Base-by-base conservation (phyloP, 1,140 invertebrate species). In the Mactra quadrangularis region DNA sequence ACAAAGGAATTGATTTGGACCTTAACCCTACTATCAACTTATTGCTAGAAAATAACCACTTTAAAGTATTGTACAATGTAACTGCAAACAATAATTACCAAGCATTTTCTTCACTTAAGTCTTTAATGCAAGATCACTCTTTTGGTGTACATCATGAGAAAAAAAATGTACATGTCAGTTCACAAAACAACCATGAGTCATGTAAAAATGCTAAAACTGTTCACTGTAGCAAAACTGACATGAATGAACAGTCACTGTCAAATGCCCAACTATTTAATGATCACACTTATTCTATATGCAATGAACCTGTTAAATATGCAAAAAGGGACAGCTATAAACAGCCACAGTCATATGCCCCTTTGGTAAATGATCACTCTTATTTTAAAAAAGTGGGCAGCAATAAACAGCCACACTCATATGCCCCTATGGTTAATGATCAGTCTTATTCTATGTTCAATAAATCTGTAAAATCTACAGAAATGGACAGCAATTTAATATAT, bases 391-490 rank as follows among this genome's bases (percentile, higher is more conserved):
- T n/a, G n/a, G n/a, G n/a, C n/a, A n/a, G n/a, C n/a, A n/a, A n/a
- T n/a, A n/a, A n/a, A n/a, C n/a, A n/a, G n/a, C n/a, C n/a, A n/a
- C n/a, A n/a, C n/a, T n/a, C n/a, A n/a, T n/a, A n/a, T n/a, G n/a
- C n/a, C n/a, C n/a, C n/a, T n/a, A n/a, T n/a, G n/a, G n/a, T n/a
- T n/a, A n/a, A n/a, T n/a, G n/a, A n/a, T n/a, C 9, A 53, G 50
- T 50, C 64, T 27, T 57, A 38, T 29, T 29, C 13, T 9, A 75
- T 45, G n/a, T 75, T 55, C 19, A 76, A 29, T 75, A 75, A 83
- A 41, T 45, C 78, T 1, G 72, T 66, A 0, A 45, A 62, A 52
- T 71, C n/a, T n/a, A n/a, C n/a, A 22, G 45, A 19, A 19, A 31
- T n/a, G n/a, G n/a, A n/a, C n/a, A n/a, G n/a, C n/a, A n/a, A n/a